phyloP scores from a whole-genome alignment of 2,888 invertebrate species.

The Catocala fraxini region DNA sequence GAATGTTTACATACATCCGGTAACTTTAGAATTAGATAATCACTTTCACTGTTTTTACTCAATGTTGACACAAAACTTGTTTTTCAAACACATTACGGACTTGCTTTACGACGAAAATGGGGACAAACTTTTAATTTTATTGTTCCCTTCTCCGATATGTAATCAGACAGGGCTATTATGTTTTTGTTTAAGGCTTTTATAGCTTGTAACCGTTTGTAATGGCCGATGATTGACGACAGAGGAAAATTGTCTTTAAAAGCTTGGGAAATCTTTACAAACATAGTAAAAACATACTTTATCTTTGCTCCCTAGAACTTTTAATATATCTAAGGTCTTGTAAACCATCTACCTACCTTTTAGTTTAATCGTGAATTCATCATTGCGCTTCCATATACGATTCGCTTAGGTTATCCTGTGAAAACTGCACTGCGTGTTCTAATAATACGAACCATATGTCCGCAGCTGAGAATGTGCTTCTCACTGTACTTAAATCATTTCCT shows the following conservation, averaged over 20 bases:
- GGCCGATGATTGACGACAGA: constrained; percentile 15
- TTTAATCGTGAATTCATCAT: no score
- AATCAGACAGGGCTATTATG: constrained; percentile 17
- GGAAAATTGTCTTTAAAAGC: constrained; percentile 10
- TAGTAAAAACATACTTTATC: neutral
- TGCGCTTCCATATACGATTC: neutral
- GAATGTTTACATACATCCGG: constrained; percentile 24
- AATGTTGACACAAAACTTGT: constrained; percentile 48
- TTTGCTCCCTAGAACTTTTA: no score
- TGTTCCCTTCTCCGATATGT: constrained; percentile 18
- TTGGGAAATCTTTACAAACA: neutral
- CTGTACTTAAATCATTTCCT: constrained; percentile 1
- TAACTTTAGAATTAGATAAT: constrained; percentile 51
- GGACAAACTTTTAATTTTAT: constrained; percentile 30
- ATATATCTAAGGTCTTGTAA: no score
- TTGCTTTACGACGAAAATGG: constrained; percentile 25
- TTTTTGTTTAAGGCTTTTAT: constrained; percentile 17
- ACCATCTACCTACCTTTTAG: no score
- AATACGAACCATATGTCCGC: neutral
- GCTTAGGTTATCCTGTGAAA: neutral
- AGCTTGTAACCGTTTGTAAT: constrained; percentile 28
- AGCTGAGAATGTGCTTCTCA: neutral
- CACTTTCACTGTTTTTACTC: constrained; percentile 50
- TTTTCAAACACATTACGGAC: constrained; percentile 36
- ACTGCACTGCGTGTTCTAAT: neutral